phyloP scores from a whole-genome alignment of 2,797 vertebrate genomes.

The Sebastes hopkinsi region DNA sequence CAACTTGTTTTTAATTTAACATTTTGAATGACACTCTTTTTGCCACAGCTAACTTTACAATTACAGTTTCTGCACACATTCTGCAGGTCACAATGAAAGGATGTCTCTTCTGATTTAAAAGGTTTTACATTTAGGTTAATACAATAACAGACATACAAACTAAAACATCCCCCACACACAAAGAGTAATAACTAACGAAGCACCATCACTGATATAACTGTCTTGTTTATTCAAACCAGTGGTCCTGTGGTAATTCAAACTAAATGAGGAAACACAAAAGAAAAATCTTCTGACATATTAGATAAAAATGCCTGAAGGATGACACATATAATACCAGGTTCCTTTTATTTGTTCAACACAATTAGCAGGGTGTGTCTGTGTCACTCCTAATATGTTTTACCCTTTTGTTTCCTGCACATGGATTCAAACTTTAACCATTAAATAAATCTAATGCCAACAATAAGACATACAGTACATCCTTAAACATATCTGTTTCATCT shows the following conservation, averaged over 20 bases:
- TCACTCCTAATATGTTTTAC: background rate
- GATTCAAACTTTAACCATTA: background rate
- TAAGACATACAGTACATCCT: background rate
- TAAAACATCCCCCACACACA: background rate
- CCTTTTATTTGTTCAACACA: background rate
- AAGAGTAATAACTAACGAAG: background rate
- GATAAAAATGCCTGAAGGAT: background rate
- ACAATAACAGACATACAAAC: background rate
- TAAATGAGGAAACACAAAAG: background rate
- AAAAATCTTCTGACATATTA: background rate
- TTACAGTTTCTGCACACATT: background rate
- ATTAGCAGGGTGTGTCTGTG: background rate
- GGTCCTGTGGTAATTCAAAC: background rate
- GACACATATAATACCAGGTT: background rate
- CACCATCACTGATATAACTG: background rate
- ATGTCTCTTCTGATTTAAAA: background rate
- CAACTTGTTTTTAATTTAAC: background rate
- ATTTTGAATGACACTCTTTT: background rate
- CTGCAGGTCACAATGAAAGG: background rate
- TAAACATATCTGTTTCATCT: background rate
- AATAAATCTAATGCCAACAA: background rate
- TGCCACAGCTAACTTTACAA: background rate
- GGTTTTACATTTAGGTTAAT: background rate
- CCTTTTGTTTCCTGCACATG: background rate
- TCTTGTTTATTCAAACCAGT: background rate